Percentiles rank a stretch among this genome's conserved stretches.
These are phyloP conservation scores for Dicrostonyx torquatus DNA, from an alignment of 2,797 vertebrate species.

Conservation along the genomic window DNA sequence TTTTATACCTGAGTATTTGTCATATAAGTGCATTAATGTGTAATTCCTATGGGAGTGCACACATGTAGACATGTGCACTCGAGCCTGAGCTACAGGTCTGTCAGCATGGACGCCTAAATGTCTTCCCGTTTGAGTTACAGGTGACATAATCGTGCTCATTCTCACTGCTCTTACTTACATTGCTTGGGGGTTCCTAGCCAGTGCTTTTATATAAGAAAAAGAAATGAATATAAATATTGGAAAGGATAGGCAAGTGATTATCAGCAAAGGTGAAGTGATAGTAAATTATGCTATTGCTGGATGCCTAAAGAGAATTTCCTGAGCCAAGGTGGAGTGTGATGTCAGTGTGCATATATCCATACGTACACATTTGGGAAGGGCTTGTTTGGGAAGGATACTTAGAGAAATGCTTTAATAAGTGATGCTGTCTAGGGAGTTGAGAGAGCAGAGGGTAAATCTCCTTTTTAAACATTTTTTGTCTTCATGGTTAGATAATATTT, in stretches of 20 bases:
- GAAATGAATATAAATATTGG: neutral
- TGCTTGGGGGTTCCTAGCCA: neutral
- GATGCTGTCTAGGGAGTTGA: neutral
- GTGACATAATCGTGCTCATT: neutral
- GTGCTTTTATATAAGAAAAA: neutral
- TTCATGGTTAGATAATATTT: conserved; percentile 46
- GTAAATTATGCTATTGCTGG: neutral
- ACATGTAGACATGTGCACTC: neutral
- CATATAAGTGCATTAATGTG: neutral
- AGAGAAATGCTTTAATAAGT: neutral
- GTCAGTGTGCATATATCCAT: neutral
- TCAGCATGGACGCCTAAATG: neutral
- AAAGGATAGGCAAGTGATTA: neutral
- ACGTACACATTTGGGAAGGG: neutral
- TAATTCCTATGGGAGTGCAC: neutral
- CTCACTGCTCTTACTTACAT: neutral
- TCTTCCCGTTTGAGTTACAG: neutral
- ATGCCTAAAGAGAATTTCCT: conserved; percentile 2
- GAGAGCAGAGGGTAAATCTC: neutral
- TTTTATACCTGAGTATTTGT: neutral
- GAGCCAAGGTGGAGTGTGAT: neutral
- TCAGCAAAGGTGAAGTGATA: neutral
- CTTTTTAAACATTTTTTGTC: neutral
- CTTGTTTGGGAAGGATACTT: neutral
- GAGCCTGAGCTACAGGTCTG: neutral